A percentile compares a stretch with the other conserved stretches of the same genome.
phyloP scores from a whole-genome alignment of 2,113 vertebrate genomes.

The Chascanopsetta lugubris region DNA sequence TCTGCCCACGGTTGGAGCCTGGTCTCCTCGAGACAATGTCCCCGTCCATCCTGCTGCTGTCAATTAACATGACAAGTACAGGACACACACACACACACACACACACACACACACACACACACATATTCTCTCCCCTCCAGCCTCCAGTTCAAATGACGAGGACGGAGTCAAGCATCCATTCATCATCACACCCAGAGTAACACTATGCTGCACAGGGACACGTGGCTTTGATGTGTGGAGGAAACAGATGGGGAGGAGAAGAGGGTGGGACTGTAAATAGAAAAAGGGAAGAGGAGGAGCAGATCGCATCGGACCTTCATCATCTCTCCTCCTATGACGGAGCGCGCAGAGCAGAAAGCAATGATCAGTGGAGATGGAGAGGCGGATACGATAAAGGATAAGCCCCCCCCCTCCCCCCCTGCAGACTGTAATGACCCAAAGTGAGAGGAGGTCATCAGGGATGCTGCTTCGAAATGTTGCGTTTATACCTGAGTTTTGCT shows the following conservation, averaged over 20 bases:
- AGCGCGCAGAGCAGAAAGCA: conserved; percentile 64
- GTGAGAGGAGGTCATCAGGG: conserved; percentile 9
- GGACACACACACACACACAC: neutral
- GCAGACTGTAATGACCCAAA: conserved; percentile 18
- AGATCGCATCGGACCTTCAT: conserved; percentile 46
- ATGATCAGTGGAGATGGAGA: conserved; percentile 75
- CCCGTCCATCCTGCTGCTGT: conserved; percentile 22
- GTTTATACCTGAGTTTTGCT: conserved; percentile 18
- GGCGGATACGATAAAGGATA: conserved; percentile 67
- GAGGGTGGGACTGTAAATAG: conserved; percentile 1
- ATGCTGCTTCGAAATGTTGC: conserved; percentile 32
- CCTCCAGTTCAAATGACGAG: conserved; percentile 1
- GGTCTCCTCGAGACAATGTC: conserved; percentile 42
- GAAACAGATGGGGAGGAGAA: conserved; percentile 1
- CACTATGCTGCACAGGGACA: neutral
- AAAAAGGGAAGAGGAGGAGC: conserved; percentile 10
- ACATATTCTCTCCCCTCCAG: conserved; percentile 20
- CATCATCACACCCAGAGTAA: neutral
- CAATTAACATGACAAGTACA: conserved; percentile 28
- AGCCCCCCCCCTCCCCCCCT: conserved; percentile 44
- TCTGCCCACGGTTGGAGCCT: conserved; percentile 30
- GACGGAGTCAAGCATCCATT: neutral
- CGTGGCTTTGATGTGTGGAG: neutral
- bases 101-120: neutral
- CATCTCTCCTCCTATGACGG: conserved; percentile 68